These are phyloP conservation scores for Micronisus gabar DNA, from an alignment of 2,113 vertebrate genomes.

Conservation along the genomic window DNA sequence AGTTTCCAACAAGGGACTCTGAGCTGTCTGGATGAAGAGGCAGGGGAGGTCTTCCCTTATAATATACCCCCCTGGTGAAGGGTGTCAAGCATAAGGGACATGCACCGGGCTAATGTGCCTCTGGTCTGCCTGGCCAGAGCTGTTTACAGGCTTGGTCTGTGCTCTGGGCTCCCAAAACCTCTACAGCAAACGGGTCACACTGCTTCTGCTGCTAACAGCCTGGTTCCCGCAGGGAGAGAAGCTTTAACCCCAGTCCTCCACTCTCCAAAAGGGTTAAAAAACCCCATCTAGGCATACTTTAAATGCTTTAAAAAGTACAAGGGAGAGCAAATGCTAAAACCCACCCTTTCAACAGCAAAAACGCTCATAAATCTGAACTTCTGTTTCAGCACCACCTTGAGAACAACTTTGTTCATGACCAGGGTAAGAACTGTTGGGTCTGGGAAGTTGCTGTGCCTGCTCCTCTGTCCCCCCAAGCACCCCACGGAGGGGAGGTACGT, in stretches of 20 bases:
- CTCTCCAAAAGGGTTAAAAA: neutral
- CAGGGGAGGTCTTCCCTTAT: neutral
- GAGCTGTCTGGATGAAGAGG: neutral
- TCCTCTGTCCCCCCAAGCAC: neutral
- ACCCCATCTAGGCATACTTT: accelerated
- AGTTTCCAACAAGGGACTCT: neutral
- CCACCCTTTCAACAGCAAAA: neutral
- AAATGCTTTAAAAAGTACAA: neutral
- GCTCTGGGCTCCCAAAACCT: neutral
- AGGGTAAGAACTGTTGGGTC: neutral
- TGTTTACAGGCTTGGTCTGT: neutral
- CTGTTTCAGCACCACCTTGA: neutral
- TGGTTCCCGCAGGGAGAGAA: neutral
- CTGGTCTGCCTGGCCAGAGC: neutral
- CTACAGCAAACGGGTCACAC: neutral
- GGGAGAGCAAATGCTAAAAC: neutral
- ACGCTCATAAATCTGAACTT: neutral
- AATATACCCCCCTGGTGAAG: neutral
- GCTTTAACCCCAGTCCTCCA: neutral
- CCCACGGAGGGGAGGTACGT: neutral
- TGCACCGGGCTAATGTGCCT: neutral
- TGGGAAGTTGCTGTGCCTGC: neutral
- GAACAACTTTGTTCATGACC: neutral
- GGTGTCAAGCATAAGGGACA: neutral
- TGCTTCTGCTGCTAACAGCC: neutral